Evolutionary conservation across 2,797 vertebrate genomes (phyloP), one percentile per base, ranked within the genome.

Genomic region (Alectoris magna): DNA sequence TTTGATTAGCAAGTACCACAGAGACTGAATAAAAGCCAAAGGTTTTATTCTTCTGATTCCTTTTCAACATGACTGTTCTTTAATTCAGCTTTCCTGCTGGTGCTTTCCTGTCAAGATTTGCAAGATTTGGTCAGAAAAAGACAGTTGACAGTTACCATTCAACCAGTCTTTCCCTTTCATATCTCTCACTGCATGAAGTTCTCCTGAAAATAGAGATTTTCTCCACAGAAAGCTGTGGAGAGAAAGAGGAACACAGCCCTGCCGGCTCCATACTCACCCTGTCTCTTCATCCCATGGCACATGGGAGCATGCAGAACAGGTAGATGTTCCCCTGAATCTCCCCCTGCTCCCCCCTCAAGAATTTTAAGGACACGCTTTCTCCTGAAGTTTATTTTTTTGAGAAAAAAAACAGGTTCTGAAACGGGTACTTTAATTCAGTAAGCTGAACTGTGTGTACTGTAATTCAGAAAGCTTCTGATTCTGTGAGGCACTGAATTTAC

Each of bases 101-200:
- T 88, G 71, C 73, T 96, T 95, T 93, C 84, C 84, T 86, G 89
- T 56, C 70, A 70, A 68, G 66, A 88, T 88, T 59, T 78, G n/a
- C 83, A 77, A 91, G 49, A 69, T 60, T 81, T 84, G 62, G 71
- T 92, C 80, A 86, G 53, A 76, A 91, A 68, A 88, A 70, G 73
- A 24, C 59, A 86, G 22, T 43, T 93, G 73, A 49, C 56, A 74
- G 63, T 84, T 78, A 78, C 87, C 70, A 85, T 49, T 84, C 70
- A 64, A 48, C 34, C 19, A 44, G 43, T n/a, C 48, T 88, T 58
- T 87, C 48, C 31, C 44, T 92, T 94, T 93, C 34, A 14, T 81
- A 51, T 49, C 31, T 78, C 82, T 63, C 39, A 73, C 38, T 58
- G 48, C 53, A 60, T 26, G 19, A 84, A 92, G 41, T 56, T 84